Evolutionary conservation across 2,797 vertebrate species (phyloP).

Genomic region (Anguilla megastoma): DNA sequence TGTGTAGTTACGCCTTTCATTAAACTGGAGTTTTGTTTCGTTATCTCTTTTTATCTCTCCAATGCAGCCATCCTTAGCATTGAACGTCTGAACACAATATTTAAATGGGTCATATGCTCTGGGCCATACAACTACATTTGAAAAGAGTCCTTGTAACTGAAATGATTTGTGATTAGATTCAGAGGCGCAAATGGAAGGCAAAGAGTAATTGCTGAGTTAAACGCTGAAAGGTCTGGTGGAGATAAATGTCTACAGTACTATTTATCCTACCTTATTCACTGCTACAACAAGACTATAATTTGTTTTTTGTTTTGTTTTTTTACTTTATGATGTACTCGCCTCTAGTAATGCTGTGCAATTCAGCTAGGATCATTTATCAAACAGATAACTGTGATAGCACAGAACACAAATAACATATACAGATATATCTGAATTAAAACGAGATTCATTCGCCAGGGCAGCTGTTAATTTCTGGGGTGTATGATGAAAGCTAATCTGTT

Average conservation of each 20-base stretch:
- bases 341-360: not conserved
- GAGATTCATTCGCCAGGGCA: not conserved
- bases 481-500: not conserved
- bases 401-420: not conserved
- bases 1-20: not conserved
- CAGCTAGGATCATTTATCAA: not conserved
- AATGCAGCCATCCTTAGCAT: not conserved
- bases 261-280: not conserved
- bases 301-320: not conserved
- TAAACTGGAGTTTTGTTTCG: not conserved
- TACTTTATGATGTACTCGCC: not conserved
- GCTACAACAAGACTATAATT: not conserved
- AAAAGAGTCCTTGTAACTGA: not conserved
- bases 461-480: not conserved
- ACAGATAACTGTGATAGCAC: not conserved
- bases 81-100: not conserved
- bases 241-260: not conserved
- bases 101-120: not conserved
- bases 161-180: not conserved
- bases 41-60: not conserved
- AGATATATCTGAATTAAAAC: not conserved
- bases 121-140: not conserved
- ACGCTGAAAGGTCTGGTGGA: not conserved
- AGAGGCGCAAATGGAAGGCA: not conserved
- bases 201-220: not conserved